Percentiles rank a stretch among this genome's conserved stretches.
Evolutionary conservation across 2,797 vertebrate genomes (phyloP).

Genomic region (Scolopax bukidnonensis): DNA sequence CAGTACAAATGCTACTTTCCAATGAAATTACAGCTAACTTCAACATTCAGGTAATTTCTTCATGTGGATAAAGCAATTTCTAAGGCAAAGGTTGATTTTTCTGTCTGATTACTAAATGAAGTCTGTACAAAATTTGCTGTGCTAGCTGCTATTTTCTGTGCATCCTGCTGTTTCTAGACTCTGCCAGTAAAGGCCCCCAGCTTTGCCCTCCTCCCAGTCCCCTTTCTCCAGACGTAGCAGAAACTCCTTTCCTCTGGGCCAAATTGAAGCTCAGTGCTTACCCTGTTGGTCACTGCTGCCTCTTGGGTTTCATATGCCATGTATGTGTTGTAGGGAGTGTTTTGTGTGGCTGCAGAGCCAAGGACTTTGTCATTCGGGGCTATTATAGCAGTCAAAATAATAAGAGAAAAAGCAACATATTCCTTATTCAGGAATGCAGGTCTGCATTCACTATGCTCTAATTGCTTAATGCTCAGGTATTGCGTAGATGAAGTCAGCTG

Average conservation of each 20-base stretch:
- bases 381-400: constrained; percentile 71
- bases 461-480: constrained; percentile 59
- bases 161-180: constrained; percentile 80
- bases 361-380: constrained; percentile 79
- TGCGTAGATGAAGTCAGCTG: constrained; percentile 69
- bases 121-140: constrained; percentile 79
- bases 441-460: constrained; percentile 71
- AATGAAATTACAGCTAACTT: neutral
- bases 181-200: constrained; percentile 86
- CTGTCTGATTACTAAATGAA: constrained; percentile 1
- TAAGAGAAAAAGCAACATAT: constrained; percentile 66
- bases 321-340: constrained; percentile 78
- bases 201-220: constrained; percentile 81
- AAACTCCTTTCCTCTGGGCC: constrained; percentile 81
- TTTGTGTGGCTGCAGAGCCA: constrained; percentile 70
- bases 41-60: neutral
- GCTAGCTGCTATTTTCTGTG: constrained; percentile 80
- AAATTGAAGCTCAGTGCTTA: constrained; percentile 76
- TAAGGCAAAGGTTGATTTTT: neutral
- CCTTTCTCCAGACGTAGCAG: constrained; percentile 78
- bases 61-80: neutral
- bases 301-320: constrained; percentile 84
- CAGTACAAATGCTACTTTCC: neutral
- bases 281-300: constrained; percentile 80
- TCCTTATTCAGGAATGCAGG: constrained; percentile 73